Evolutionary conservation across 2,888 invertebrate genomes (phyloP).

Genomic region (Nephrotoma appendiculata): DNA sequence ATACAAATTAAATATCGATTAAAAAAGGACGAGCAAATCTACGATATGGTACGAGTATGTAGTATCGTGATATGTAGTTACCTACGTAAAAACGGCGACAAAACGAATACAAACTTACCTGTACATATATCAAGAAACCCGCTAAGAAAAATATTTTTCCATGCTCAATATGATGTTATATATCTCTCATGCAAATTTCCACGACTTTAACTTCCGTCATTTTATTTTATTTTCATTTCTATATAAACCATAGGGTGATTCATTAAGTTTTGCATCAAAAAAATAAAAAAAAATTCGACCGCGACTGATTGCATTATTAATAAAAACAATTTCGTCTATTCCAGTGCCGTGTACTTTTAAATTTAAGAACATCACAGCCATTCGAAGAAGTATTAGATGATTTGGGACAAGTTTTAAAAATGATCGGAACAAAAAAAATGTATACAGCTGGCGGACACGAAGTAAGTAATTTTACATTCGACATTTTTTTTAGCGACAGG

Average conservation of each 20-base stretch:
- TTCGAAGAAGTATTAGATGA: constrained; percentile 91
- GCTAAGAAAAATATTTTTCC: not conserved
- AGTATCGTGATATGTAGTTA: not conserved
- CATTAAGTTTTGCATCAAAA: not conserved
- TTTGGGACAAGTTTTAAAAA: constrained; percentile 82
- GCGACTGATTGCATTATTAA: too few species aligned
- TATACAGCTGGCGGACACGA: constrained; percentile 85
- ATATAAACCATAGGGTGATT: constrained; percentile 1
- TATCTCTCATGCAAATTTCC: constrained; percentile 3
- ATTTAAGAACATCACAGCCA: constrained; percentile 81
- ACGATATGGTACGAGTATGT: too few species aligned
- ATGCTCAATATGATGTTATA: not conserved
- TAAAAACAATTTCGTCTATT: constrained; percentile 9
- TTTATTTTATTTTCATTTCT: not conserved
- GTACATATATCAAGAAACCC: not conserved
- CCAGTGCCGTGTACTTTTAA: constrained; percentile 80
- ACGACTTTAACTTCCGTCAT: constrained; percentile 3
- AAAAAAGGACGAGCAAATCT: not conserved
- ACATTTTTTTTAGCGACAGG: not conserved
- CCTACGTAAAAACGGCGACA: not conserved
- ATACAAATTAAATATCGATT: not conserved
- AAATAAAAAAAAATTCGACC: too few species aligned
- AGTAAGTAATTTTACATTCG: constrained; percentile 37
- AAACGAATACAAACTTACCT: not conserved
- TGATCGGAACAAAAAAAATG: constrained; percentile 81